A percentile compares a stretch with the other conserved stretches of the same genome.
phyloP scores from a whole-genome alignment of 2,113 vertebrate genomes.

The Micromys minutus region DNA sequence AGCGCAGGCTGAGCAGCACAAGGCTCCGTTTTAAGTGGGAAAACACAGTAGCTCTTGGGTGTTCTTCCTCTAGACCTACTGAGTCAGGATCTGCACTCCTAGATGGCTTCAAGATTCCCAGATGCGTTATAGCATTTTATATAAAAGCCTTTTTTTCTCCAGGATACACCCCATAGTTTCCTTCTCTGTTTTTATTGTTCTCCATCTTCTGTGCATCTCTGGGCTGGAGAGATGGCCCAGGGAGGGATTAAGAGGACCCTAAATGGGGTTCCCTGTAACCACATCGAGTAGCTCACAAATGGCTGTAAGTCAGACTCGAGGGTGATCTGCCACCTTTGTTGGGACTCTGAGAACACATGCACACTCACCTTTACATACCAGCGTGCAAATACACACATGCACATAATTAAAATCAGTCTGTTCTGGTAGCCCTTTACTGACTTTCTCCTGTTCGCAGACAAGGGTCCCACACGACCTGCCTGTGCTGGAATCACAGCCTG shows the following conservation, averaged over 20 bases:
- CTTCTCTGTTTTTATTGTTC: neutral
- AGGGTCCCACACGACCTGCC: neutral
- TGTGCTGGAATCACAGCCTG: neutral
- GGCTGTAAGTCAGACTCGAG: neutral
- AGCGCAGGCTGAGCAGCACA: neutral
- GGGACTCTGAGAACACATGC: neutral
- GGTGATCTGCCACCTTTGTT: neutral
- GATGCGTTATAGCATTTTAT: neutral
- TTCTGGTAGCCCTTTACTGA: neutral
- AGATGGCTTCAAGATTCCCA: neutral
- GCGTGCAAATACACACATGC: neutral
- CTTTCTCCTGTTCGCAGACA: neutral
- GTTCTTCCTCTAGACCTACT: neutral
- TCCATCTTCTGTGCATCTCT: neutral
- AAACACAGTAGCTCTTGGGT: neutral
- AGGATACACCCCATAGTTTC: neutral
- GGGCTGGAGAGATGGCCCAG: neutral
- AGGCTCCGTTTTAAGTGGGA: neutral
- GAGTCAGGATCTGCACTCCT: neutral
- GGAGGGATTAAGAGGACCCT: neutral
- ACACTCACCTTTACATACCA: too few species aligned
- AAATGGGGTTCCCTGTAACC: neutral
- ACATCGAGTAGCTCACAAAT: neutral
- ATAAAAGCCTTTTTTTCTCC: neutral
- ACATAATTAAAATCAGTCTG: neutral